Evolutionary conservation across 1,140 invertebrate genomes (phyloP).

Genomic region (Penaeus indicus): DNA sequence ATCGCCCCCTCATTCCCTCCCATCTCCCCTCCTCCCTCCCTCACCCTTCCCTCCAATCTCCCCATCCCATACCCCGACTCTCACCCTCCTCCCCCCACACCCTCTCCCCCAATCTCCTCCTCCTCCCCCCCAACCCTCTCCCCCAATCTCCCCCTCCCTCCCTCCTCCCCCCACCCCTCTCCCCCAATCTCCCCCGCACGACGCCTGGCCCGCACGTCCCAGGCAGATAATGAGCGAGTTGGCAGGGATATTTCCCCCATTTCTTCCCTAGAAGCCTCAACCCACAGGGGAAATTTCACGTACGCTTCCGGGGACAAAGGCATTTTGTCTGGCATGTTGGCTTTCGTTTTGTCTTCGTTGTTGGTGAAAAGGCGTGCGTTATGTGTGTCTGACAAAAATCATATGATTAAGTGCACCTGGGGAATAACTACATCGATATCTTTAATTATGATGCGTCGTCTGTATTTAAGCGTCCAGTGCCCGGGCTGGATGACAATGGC

Average conservation of each 20-base stretch:
- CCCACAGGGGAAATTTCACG: conserved; percentile 52
- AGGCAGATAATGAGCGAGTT: no score
- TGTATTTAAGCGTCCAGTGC: background rate
- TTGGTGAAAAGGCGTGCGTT: conserved; percentile 29
- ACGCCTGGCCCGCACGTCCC: no score
- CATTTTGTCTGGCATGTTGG: conserved; percentile 46
- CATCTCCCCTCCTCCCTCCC: no score
- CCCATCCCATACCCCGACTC: no score
- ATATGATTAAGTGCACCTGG: conserved; percentile 11
- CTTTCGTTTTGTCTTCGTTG: conserved; percentile 40
- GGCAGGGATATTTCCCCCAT: background rate
- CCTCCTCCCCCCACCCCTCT: no score
- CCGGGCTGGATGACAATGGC: conserved; percentile 5
- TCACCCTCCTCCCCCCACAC: no score
- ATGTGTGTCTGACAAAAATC: background rate
- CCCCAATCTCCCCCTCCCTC: no score
- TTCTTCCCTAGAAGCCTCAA: conserved; percentile 23
- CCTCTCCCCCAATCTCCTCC: no score
- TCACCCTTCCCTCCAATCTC: no score
- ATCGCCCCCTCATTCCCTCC: no score
- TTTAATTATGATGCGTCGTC: conserved; percentile 37
- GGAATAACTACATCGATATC: conserved; percentile 45
- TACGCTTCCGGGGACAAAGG: conserved; percentile 53
- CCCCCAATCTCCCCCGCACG: no score
- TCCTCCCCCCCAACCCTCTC: no score